Evolutionary conservation across 2,888 invertebrate genomes (phyloP).

Genomic region (Scaptodrosophila latifasciaeformis): DNA sequence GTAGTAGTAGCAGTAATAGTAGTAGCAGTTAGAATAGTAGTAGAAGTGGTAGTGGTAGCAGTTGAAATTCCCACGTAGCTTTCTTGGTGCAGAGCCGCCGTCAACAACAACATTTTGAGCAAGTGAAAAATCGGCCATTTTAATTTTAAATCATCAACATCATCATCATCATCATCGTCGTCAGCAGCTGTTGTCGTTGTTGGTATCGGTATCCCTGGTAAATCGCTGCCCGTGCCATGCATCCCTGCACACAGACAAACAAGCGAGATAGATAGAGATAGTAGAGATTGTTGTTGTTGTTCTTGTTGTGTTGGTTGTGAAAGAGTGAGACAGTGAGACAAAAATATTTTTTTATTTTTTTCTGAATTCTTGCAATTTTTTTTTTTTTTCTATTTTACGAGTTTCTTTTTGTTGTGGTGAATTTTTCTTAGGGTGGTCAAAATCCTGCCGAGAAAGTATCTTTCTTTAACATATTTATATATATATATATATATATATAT

Average conservation of each 20-base stretch:
- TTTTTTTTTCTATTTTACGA: slow-evolving; percentile 45
- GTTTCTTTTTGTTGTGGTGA: slow-evolving; percentile 60
- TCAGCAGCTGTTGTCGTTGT: slow-evolving; percentile 8
- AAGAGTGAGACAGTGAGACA: slow-evolving; percentile 48
- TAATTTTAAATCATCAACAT: too few relatives aligned
- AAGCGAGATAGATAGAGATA: slow-evolving; percentile 76
- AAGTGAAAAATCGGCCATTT: too few relatives aligned
- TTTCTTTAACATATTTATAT: slow-evolving; percentile 23
- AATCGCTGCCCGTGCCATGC: slow-evolving; percentile 62
- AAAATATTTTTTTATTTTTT: too few relatives aligned
- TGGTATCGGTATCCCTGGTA: too few relatives aligned
- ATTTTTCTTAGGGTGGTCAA: too few relatives aligned
- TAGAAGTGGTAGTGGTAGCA: slow-evolving; percentile 12
- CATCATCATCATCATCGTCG: slow-evolving; percentile 15
- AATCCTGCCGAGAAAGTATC: slow-evolving; percentile 59
- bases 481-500: slow-evolving; percentile 27
- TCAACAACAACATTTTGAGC: slow-evolving; percentile 2
- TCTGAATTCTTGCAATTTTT: slow-evolving; percentile 32
- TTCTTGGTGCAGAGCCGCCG: slow-evolving; percentile 19
- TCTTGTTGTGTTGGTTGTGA: slow-evolving; percentile 59
- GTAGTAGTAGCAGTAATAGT: slow-evolving; percentile 25
- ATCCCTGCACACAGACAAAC: slow-evolving; percentile 80
- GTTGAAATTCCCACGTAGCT: slow-evolving; percentile 7
- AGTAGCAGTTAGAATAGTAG: slow-evolving; percentile 30
- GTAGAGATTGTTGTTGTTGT: too few relatives aligned